Evolutionary conservation across 1,140 invertebrate species (phyloP).

Genomic region (Polypedilum vanderplanki): DNA sequence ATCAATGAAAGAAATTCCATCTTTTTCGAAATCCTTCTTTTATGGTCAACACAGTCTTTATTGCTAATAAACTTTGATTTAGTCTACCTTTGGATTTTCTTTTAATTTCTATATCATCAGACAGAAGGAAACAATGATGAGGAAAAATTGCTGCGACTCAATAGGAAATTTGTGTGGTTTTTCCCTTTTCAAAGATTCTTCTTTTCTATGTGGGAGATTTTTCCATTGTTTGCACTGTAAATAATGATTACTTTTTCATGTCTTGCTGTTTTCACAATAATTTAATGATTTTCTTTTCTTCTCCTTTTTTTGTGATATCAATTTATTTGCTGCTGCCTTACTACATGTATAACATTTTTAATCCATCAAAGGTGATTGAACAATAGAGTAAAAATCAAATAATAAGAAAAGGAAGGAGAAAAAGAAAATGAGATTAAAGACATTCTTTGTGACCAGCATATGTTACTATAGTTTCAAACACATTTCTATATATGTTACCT

Average conservation of each 20-base stretch:
- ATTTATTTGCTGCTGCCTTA: background rate
- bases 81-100: background rate
- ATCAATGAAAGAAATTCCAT: background rate
- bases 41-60: conserved; percentile 17
- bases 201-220: background rate
- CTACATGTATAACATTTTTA: background rate
- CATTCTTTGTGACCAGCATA: conserved; percentile 11
- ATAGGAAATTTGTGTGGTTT: background rate
- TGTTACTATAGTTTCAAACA: background rate
- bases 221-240: conserved; percentile 19
- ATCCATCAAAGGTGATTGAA: conserved; percentile 29
- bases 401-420: background rate
- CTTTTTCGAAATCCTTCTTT: background rate
- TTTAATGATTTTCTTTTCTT: conserved; percentile 23
- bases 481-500: background rate
- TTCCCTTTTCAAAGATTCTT: background rate
- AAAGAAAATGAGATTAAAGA: conserved; percentile 6
- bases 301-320: background rate
- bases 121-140: background rate
- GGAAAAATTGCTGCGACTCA: background rate
- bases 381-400: background rate
- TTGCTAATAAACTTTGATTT: conserved; percentile 27
- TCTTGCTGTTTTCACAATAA: conserved; percentile 22
- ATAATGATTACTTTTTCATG: conserved; percentile 15
- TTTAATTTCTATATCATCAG: background rate